Conservation (phyloP, 2,113 vertebrate genomes). For the Rhinichthys klamathensis region DNA sequence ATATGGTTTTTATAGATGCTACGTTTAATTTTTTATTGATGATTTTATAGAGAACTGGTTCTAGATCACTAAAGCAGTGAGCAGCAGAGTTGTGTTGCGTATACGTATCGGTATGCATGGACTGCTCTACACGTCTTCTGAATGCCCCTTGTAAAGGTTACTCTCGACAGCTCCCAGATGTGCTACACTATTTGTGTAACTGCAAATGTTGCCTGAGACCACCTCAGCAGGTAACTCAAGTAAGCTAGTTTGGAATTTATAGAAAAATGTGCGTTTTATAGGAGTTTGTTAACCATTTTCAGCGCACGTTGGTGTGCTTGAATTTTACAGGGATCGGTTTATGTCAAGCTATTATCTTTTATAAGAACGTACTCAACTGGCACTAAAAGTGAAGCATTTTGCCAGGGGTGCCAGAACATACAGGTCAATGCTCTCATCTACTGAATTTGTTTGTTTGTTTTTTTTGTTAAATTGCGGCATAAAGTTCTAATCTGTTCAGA, state of each 20-base stretch:
- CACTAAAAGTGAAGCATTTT: background rate
- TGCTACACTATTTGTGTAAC: constrained; percentile 51
- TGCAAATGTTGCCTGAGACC: constrained; percentile 46
- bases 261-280: constrained; percentile 28
- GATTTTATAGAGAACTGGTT: constrained; percentile 23
- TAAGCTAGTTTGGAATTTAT: constrained; percentile 50
- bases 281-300: constrained; percentile 33
- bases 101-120: constrained; percentile 48
- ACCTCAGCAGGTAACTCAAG: constrained; percentile 27
- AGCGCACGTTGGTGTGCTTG: constrained; percentile 19
- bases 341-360: constrained; percentile 45
- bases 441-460: background rate
- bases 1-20: background rate
- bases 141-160: constrained; percentile 52
- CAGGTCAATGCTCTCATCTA: background rate
- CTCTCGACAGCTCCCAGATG: constrained; percentile 58
- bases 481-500: background rate
- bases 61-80: background rate
- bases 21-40: background rate
- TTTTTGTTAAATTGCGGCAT: background rate
- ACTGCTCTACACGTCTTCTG: constrained; percentile 24
- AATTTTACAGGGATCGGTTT: constrained; percentile 33
- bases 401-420: constrained; percentile 20
- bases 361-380: constrained; percentile 12
- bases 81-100: constrained; percentile 1